A percentile compares a stretch with the other conserved stretches of the same genome.
These are phyloP conservation scores for Pluvialis apricaria DNA, from an alignment of 2,113 vertebrate genomes.

Conservation along the genomic window DNA sequence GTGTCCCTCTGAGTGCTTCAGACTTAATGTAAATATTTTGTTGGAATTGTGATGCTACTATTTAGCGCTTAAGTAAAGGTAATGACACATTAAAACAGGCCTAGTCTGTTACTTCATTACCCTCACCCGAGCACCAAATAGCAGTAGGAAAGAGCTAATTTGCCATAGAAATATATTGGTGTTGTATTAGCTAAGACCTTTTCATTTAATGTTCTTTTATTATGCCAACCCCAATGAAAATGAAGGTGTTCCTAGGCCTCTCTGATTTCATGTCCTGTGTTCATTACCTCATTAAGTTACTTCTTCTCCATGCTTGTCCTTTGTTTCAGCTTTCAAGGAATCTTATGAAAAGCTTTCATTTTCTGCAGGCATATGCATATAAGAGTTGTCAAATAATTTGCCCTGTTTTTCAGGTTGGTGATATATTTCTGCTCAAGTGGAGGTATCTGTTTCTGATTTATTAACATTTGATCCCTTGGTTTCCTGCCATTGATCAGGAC, in stretches of 20 bases:
- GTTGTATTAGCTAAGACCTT: not conserved
- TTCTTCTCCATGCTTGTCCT: not conserved
- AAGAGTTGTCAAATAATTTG: conserved; percentile 77
- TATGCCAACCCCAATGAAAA: not conserved
- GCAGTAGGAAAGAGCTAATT: not conserved
- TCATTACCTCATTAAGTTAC: not conserved
- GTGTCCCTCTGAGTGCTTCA: not conserved
- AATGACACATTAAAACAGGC: not conserved
- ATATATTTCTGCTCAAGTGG: conserved; percentile 72
- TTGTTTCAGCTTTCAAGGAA: conserved; percentile 26
- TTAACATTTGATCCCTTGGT: conserved; percentile 91
- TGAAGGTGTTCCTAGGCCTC: not conserved
- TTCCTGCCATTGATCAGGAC: conserved; percentile 99
- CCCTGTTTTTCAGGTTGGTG: conserved; percentile 74
- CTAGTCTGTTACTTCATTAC: not conserved
- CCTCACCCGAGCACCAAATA: not conserved
- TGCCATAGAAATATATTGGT: not conserved
- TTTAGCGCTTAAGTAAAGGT: not conserved
- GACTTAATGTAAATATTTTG: not conserved
- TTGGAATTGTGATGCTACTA: not conserved
- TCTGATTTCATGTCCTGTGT: not conserved
- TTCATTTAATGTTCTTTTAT: not conserved
- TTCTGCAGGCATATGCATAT: conserved; percentile 34
- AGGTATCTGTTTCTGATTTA: conserved; percentile 93
- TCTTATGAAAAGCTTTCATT: conserved; percentile 14